Conservation (phyloP, 2,113 vertebrate genomes). For the Ochotona princeps region DNA sequence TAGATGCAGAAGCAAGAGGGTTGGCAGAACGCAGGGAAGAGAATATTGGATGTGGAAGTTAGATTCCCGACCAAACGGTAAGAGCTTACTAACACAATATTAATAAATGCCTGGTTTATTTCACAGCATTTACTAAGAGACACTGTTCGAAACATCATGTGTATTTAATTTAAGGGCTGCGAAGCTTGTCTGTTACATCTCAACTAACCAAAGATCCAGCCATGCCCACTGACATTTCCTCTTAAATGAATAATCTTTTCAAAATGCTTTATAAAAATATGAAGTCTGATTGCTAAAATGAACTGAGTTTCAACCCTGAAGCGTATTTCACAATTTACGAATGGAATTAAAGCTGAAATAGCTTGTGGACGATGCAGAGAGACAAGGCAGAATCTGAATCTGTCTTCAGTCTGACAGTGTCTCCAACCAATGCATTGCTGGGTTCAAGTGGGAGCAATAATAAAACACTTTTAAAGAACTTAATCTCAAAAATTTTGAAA, state of each 20-base stretch:
- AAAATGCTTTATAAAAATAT: constrained; percentile 22
- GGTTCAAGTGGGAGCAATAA: neutral
- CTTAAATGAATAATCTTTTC: neutral
- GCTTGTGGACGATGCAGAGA: neutral
- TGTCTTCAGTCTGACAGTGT: neutral
- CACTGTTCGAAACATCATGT: neutral
- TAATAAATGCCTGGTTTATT: neutral
- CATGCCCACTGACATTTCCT: neutral
- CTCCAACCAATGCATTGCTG: neutral
- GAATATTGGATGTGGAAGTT: neutral
- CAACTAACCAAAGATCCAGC: too few species aligned
- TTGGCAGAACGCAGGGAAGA: neutral
- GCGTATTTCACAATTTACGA: neutral
- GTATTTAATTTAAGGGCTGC: neutral
- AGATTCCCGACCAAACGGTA: neutral
- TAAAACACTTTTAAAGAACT: neutral
- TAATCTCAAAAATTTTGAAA: neutral
- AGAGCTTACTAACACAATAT: neutral
- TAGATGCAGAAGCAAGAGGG: neutral
- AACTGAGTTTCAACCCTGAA: neutral
- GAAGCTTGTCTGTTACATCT: neutral
- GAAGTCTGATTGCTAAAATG: constrained; percentile 39
- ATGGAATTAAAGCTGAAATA: constrained; percentile 4
- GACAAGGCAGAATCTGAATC: neutral
- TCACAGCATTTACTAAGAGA: constrained; percentile 9